These are phyloP conservation scores for Nycticorax nycticorax DNA, from an alignment of 2,113 vertebrate species.

Conservation along the genomic window DNA sequence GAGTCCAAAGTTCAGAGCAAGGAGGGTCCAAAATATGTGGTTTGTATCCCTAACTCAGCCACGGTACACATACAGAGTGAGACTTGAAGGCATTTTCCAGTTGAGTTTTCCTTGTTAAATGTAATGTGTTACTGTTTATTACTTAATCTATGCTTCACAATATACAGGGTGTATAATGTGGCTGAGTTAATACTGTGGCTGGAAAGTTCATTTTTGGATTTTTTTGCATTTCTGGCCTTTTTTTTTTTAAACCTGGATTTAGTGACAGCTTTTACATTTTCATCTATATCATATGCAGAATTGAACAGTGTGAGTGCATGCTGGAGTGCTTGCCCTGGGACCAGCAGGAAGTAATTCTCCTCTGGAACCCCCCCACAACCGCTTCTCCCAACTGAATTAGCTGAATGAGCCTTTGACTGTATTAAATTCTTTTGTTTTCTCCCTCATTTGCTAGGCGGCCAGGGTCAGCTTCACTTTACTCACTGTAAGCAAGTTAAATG, in stretches of 20 bases:
- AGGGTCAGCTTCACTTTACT: background rate
- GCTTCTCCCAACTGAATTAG: background rate
- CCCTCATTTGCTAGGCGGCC: background rate
- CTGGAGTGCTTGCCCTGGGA: background rate
- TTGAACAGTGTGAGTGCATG: background rate
- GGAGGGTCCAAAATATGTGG: background rate
- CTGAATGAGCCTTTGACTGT: background rate
- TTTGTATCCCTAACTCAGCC: background rate
- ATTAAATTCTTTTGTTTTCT: background rate
- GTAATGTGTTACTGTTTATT: background rate
- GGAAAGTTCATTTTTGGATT: background rate
- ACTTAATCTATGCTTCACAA: background rate
- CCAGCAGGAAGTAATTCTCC: background rate
- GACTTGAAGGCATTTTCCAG: conserved; percentile 21
- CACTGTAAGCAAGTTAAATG: background rate
- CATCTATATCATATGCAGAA: background rate
- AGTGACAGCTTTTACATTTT: background rate
- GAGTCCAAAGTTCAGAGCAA: background rate
- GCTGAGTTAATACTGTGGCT: background rate
- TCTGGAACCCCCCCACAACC: background rate
- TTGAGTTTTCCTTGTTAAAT: background rate
- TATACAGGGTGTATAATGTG: background rate
- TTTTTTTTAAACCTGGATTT: background rate
- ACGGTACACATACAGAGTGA: background rate
- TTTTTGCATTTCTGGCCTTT: background rate